These are phyloP conservation scores for Coreoperca whiteheadi DNA, from an alignment of 2,113 vertebrate genomes.

Conservation along the genomic window DNA sequence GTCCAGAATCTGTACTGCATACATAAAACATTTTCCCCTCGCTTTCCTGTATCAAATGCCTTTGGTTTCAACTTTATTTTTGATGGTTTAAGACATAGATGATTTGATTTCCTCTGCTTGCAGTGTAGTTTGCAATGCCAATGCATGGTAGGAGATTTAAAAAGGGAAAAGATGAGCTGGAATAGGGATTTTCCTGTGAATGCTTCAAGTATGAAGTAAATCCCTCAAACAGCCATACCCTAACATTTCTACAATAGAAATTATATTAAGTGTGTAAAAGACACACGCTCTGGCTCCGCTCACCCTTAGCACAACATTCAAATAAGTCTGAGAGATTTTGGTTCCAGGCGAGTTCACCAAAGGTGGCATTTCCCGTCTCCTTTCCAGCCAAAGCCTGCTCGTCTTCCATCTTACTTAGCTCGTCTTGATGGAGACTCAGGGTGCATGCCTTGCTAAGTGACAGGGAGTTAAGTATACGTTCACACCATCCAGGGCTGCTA, in stretches of 20 bases:
- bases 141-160: slow-evolving; percentile 79
- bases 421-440: slow-evolving; percentile 82
- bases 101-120: slow-evolving; percentile 67
- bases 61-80: slow-evolving; percentile 69
- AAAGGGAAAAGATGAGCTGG: slow-evolving; percentile 74
- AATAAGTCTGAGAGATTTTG: slow-evolving; percentile 77
- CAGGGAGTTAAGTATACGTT: slow-evolving; percentile 86
- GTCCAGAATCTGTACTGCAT: slow-evolving; percentile 54
- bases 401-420: slow-evolving; percentile 86
- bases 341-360: slow-evolving; percentile 80
- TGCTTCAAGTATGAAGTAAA: slow-evolving; percentile 77
- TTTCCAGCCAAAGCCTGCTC: slow-evolving; percentile 75
- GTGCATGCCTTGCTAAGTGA: slow-evolving; percentile 83
- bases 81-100: slow-evolving; percentile 73
- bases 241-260: slow-evolving; percentile 77
- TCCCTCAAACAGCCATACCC: slow-evolving; percentile 74
- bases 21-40: slow-evolving; percentile 70
- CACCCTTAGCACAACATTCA: slow-evolving; percentile 79
- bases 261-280: slow-evolving; percentile 75
- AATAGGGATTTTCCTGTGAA: slow-evolving; percentile 81
- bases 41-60: slow-evolving; percentile 60
- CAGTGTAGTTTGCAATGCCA: slow-evolving; percentile 62
- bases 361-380: slow-evolving; percentile 82
- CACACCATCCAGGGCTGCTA: slow-evolving; percentile 81
- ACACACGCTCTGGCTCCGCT: slow-evolving; percentile 61